phyloP scores from a whole-genome alignment of 2,888 invertebrate species.

The Eucera pruinosa region DNA sequence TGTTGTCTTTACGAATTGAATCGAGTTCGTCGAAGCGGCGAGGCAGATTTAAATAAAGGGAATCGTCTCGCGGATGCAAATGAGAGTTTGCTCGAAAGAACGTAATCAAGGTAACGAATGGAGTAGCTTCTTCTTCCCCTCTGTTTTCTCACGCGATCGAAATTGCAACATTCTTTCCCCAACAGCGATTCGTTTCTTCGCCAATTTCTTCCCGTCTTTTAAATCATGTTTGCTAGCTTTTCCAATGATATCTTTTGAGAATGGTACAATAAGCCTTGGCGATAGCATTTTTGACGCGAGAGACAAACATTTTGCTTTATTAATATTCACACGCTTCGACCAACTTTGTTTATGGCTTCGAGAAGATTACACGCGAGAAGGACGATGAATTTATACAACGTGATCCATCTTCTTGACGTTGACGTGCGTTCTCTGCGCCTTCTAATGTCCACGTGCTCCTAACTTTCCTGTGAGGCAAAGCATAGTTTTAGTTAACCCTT shows the following conservation, averaged over 20 bases:
- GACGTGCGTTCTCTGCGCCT: not conserved
- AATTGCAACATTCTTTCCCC: constrained; percentile 46
- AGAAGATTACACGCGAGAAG: constrained; percentile 13
- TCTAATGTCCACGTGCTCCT: not conserved
- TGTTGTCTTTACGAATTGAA: constrained; percentile 51
- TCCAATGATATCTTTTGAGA: too few relatives aligned
- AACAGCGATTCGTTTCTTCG: not conserved
- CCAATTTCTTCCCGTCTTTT: too few relatives aligned
- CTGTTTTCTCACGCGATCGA: constrained; percentile 46
- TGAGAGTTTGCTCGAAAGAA: constrained; percentile 51
- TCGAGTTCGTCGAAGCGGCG: constrained; percentile 30
- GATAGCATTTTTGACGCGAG: not conserved
- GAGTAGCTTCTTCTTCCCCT: constrained; percentile 13
- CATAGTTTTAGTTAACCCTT: too few relatives aligned
- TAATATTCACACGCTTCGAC: constrained; percentile 10
- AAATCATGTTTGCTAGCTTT: too few relatives aligned
- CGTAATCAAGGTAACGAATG: constrained; percentile 53
- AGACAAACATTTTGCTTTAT: not conserved
- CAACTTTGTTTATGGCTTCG: constrained; percentile 13
- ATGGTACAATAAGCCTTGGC: too few relatives aligned
- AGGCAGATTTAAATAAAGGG: constrained; percentile 50
- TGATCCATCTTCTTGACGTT: constrained; percentile 15
- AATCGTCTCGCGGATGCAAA: constrained; percentile 53
- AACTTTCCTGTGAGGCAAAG: not conserved
- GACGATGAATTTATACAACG: constrained; percentile 11